Evolutionary conservation across 2,888 invertebrate genomes (phyloP), one percentile per base, ranked within the genome.

Genomic region (Apamea crenata): DNA sequence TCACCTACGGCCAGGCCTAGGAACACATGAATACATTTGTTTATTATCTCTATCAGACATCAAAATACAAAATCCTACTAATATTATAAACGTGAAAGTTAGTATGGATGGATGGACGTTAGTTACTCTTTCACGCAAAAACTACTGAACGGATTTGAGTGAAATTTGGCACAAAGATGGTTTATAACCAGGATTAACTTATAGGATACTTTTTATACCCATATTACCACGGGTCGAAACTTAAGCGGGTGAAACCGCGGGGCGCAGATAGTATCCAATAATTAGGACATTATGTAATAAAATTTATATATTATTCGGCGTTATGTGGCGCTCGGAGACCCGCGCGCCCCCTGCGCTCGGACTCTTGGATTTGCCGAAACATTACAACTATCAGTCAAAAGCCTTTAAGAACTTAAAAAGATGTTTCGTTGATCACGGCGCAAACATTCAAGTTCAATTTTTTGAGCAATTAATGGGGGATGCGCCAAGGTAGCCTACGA

Each of bases 1-100:
- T 98, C 97, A 6, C 98, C 98, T 40, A 98, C 98, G 56, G 98
- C 98, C 89, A 98, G 95, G 78, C 97, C 97, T 97, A 66, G 7
- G 21, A 53, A 80, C 61, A 74, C 21, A 72, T 12, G 1, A 59
- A 63, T 16, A n/a, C 8, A 16, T 53, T 77, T 56, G 16, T 56
- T 65, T n/a, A 44, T 40, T 47, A 36, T 10, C 29, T 21, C n/a
- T 36, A n/a, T 12, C 29, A 25, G 0, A 6, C 29, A 36, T 36
- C 8, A 21, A 36, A 74, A 21, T 40, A 50, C 36, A 36, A 50
- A 36, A 47, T 36, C 36, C 36, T 36, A 36, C 36, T 36, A 36
- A 36, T 36, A 36, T 36, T 36, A 36, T 36, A 36, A 36, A 36
- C 36, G 36, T 36, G 5, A 36, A 36, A 36, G 36, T 36, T 36